These are phyloP conservation scores for Anabas testudineus DNA, from an alignment of 2,797 vertebrate species.

Conservation along the genomic window DNA sequence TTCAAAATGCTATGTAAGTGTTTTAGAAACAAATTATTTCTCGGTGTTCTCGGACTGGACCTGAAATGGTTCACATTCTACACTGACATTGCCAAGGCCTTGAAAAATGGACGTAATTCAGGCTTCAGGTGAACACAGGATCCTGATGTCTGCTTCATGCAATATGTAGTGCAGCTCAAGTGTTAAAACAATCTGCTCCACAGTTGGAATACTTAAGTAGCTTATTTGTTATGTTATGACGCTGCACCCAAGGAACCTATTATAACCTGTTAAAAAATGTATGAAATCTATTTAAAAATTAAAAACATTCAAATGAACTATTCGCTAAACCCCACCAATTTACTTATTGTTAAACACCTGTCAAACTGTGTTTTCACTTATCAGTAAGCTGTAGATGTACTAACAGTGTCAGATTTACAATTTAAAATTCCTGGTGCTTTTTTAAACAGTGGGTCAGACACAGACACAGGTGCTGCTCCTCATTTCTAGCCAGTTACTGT, in stretches of 20 bases:
- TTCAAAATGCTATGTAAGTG: slow-evolving; percentile 22
- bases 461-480: background rate
- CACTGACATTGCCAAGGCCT: slow-evolving; percentile 1
- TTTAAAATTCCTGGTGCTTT: background rate
- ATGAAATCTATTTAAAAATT: background rate
- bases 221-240: background rate
- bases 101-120: background rate
- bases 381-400: background rate
- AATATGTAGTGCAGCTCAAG: background rate
- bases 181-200: slow-evolving; percentile 6
- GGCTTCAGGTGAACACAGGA: slow-evolving; percentile 13
- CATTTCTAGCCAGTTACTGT: background rate
- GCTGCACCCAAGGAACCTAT: background rate
- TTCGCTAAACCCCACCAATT: background rate
- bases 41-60: slow-evolving; percentile 1
- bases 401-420: background rate
- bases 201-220: slow-evolving; percentile 3
- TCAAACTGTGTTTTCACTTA: background rate
- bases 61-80: slow-evolving; percentile 23
- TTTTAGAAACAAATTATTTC: slow-evolving; percentile 20
- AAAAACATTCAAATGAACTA: background rate
- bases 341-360: background rate
- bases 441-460: background rate
- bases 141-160: slow-evolving; percentile 25
- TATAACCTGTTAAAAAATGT: background rate